Conservation (phyloP, 2,113 vertebrate genomes). For the Pao palembangensis region DNA sequence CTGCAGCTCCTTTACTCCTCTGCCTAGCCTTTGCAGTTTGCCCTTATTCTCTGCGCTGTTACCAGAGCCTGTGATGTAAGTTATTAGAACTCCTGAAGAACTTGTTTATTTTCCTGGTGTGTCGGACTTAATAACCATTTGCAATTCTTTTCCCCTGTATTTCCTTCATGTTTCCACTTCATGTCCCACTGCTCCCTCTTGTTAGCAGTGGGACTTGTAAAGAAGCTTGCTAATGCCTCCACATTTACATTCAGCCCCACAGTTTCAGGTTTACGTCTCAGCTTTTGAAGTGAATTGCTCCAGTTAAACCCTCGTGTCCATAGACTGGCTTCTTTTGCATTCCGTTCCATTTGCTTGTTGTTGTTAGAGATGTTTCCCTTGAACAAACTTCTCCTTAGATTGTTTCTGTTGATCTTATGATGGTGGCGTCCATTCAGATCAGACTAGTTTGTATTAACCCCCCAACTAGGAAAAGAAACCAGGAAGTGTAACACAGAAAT, state of each 20-base stretch:
- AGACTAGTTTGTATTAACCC: too few species aligned
- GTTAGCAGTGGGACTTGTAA: slow-evolving; percentile 42
- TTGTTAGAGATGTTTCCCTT: too few species aligned
- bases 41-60: too few species aligned
- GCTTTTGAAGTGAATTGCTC: slow-evolving; percentile 32
- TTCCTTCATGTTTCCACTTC: slow-evolving; percentile 41
- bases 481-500: too few species aligned
- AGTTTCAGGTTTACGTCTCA: slow-evolving; percentile 44
- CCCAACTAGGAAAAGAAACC: too few species aligned
- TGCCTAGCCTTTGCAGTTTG: neutral
- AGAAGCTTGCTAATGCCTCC: slow-evolving; percentile 50
- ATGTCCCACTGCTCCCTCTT: slow-evolving; percentile 19
- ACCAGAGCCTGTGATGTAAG: slow-evolving; percentile 1
- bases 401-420: too few species aligned
- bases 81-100: slow-evolving; percentile 16
- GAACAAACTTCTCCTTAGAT: too few species aligned
- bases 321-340: too few species aligned
- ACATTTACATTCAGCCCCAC: slow-evolving; percentile 57
- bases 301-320: too few species aligned
- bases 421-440: too few species aligned
- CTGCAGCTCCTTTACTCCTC: slow-evolving; percentile 6
- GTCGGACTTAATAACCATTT: neutral
- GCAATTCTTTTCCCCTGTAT: slow-evolving; percentile 14
- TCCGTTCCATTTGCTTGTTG: too few species aligned
- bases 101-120: neutral